Evolutionary conservation across 1,140 invertebrate species (phyloP), one percentile per base, ranked within the genome.

Genomic region (Zaprionus ghesquierei): DNA sequence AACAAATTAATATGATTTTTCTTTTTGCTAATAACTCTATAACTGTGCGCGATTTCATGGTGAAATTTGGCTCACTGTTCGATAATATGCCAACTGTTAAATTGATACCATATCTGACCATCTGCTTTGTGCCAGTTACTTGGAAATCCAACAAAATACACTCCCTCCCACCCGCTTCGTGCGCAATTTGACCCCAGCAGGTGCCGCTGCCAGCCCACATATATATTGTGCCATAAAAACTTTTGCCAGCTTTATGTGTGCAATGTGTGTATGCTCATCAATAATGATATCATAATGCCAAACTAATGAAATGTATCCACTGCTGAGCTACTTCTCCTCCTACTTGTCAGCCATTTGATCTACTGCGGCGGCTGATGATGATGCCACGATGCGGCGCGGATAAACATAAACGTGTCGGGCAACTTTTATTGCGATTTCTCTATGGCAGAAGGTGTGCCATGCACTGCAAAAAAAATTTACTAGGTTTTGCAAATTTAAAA

Each of bases 381-480:
- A 75, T 75, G 35, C 51, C 25, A 31, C 46, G 61, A 23, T 35
- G 61, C 44, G 41, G 33, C 41, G 31, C 35, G 71, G 76, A 82
- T 87, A 69, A 64, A 44, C 72, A 74, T 77, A 79, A 81, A 87
- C 79, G 82, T 87, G 76, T 72, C 73, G 51, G 25, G 60, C 46
- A 75, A 71, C 76, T 89, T 87, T 87, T 87, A 87, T 89, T 66
- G 63, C 79, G 69, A 74, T 69, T 78, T 63, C 74, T 54, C 38
- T 31, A 44, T 55, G 51, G 27, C 38, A 20, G 22, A 74, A 73
- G 70, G 70, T 73, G 51, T 62, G 50, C 15, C 0, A 8, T 51
- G 15, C 69, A 66, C 62, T 64, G 23, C 18, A 15, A 25, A 6
- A 56, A 63, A 63, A 60, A 55, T 38, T 23, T 6, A 15, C 5